Evolutionary conservation across 1,140 invertebrate genomes (phyloP).

Genomic region (Agraylea sexmaculata): DNA sequence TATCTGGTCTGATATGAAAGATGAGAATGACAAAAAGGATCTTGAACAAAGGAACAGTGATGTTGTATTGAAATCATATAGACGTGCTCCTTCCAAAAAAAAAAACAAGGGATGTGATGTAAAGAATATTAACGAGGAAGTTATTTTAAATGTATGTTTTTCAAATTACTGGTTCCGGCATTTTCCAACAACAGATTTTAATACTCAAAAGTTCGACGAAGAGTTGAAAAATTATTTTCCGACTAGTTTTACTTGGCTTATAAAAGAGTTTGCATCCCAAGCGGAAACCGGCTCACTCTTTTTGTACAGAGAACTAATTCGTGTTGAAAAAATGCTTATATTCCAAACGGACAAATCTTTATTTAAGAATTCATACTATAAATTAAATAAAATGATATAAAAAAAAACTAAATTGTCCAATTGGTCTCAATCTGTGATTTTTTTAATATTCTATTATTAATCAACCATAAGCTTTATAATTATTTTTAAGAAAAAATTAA

Average conservation of each 20-base stretch:
- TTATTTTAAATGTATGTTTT: constrained; percentile 22
- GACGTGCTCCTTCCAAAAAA: not conserved
- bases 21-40: not conserved
- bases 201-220: constrained; percentile 20
- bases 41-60: constrained; percentile 4
- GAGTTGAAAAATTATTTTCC: constrained; percentile 33
- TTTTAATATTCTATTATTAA: too few relatives aligned
- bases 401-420: too few relatives aligned
- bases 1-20: not conserved
- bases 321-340: constrained; percentile 27
- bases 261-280: constrained; percentile 37
- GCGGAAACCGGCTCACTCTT: constrained; percentile 31
- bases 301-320: constrained; percentile 36
- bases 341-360: too few relatives aligned
- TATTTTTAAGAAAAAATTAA: too few relatives aligned
- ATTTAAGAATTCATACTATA: too few relatives aligned
- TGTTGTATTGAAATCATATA: constrained; percentile 10
- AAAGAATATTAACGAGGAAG: constrained; percentile 1
- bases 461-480: too few relatives aligned
- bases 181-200: constrained; percentile 16
- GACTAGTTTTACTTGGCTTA: constrained; percentile 38
- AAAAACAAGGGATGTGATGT: not conserved
- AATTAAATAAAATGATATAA: too few relatives aligned
- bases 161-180: constrained; percentile 28
- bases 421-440: too few relatives aligned